These are phyloP conservation scores for Abramis brama DNA, from an alignment of 2,113 vertebrate genomes.

Conservation along the genomic window DNA sequence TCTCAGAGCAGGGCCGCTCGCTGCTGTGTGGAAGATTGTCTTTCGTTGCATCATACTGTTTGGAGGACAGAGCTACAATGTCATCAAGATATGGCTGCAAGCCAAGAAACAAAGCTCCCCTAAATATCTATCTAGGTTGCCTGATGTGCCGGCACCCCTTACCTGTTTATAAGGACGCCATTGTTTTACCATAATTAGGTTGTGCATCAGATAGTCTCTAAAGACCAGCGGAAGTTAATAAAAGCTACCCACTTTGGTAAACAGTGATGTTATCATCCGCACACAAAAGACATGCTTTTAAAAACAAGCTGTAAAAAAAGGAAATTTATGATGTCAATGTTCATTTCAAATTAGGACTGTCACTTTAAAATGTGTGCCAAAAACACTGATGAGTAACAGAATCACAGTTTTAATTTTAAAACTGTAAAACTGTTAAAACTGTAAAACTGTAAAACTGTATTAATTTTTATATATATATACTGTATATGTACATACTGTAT, in stretches of 20 bases:
- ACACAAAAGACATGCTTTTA: background rate
- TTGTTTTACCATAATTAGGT: slow-evolving; percentile 13
- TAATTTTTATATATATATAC: too few species aligned
- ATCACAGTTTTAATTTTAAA: too few species aligned
- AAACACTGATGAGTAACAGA: too few species aligned
- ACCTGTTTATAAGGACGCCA: slow-evolving; percentile 26
- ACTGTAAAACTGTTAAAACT: too few species aligned
- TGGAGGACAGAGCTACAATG: slow-evolving; percentile 75
- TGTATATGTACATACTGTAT: too few species aligned
- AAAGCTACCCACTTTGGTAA: background rate
- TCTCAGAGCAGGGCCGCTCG: slow-evolving; percentile 13
- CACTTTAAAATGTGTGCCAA: background rate
- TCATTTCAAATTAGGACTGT: background rate
- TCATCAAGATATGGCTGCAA: slow-evolving; percentile 69
- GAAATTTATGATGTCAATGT: background rate
- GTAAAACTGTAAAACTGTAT: too few species aligned
- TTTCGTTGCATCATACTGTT: slow-evolving; percentile 73
- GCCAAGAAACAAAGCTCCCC: slow-evolving; percentile 66
- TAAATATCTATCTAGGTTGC: slow-evolving; percentile 54
- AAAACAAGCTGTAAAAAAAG: background rate
- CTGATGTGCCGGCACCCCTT: slow-evolving; percentile 26
- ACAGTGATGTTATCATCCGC: slow-evolving; percentile 5
- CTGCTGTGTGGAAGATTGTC: slow-evolving; percentile 60
- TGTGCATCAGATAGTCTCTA: slow-evolving; percentile 14
- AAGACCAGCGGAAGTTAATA: background rate